Percentiles rank a stretch among this genome's conserved stretches.
These are phyloP conservation scores for Boloria euphrosyne DNA, from an alignment of 2,888 invertebrate species.

Conservation along the genomic window DNA sequence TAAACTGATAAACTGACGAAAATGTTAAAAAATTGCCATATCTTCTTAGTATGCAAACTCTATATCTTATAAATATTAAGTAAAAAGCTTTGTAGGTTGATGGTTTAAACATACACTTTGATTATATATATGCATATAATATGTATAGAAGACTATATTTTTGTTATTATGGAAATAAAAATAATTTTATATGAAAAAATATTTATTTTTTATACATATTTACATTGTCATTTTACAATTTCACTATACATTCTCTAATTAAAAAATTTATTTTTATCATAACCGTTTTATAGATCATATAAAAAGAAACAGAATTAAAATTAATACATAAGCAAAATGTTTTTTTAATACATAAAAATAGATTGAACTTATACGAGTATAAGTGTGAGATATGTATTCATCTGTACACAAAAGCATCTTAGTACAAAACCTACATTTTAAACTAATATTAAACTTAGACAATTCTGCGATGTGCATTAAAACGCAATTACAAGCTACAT, in stretches of 20 bases:
- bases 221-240: constrained; percentile 49
- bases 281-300: background rate
- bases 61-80: too few species aligned
- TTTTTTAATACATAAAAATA: constrained; percentile 6
- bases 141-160: background rate
- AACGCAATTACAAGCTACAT: constrained; percentile 12
- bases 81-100: too few species aligned
- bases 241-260: background rate
- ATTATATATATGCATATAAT: too few species aligned
- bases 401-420: too few species aligned
- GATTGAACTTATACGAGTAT: too few species aligned
- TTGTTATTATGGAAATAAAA: constrained; percentile 13
- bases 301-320: too few species aligned
- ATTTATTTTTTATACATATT: constrained; percentile 75
- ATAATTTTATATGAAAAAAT: constrained; percentile 61
- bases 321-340: constrained; percentile 9
- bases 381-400: too few species aligned
- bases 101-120: too few species aligned
- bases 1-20: too few species aligned
- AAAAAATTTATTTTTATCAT: background rate
- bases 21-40: too few species aligned
- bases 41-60: too few species aligned
- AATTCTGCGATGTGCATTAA: background rate
- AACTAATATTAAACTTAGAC: background rate
- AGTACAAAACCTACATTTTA: background rate